Evolutionary conservation across 2,797 vertebrate genomes (phyloP), one percentile per base, ranked within the genome.

Genomic region (Ctenosaura bakeri): DNA sequence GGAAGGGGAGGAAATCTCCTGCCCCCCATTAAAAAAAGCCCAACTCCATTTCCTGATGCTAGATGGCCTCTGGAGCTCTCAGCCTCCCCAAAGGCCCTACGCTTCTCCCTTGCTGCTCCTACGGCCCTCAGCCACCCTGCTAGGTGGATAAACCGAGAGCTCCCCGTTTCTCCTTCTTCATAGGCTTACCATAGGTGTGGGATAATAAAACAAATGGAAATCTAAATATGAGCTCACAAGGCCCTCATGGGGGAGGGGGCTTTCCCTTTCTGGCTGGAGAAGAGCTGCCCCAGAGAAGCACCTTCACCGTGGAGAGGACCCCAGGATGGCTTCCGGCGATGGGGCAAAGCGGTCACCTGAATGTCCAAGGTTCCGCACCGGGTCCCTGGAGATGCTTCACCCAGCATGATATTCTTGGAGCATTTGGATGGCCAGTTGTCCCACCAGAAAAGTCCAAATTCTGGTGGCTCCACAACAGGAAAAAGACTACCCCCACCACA

Each of bases 371-470:
- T 69, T 26, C 4, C 1, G 32, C n/a, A 16, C 14, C 32, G 24
- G 71, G n/a, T 35, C 16, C 71, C 16, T 16, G n/a, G 69, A 74
- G 35, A 3, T 13, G 3, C 85, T 20, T 62, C 29, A 4, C 4
- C 1, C 38, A 50, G 62, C 35, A 9, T 32, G 26, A 10, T 3
- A 22, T 8, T 9, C 10, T 20, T 22, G 79, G 20, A 32, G 1
- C n/a, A 7, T 14, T 0, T 6, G 5, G 1, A 20, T 4, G 50
- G 50, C 32, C n/a, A 0, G 32, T 0, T 2, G 7, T 10, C 64
- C 26, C 42, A 5, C 20, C n/a, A 6, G 54, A n/a, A 50, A 38
- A 62, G 12, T 7, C 13, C 56, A 35, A 24, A 50, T 2, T 26
- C 1, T 0, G 71, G 29, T 4, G 54, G 38, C 26, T 62, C 46